Evolutionary conservation across 2,113 vertebrate species (phyloP).

Genomic region (Pomatorhinus ruficollis): DNA sequence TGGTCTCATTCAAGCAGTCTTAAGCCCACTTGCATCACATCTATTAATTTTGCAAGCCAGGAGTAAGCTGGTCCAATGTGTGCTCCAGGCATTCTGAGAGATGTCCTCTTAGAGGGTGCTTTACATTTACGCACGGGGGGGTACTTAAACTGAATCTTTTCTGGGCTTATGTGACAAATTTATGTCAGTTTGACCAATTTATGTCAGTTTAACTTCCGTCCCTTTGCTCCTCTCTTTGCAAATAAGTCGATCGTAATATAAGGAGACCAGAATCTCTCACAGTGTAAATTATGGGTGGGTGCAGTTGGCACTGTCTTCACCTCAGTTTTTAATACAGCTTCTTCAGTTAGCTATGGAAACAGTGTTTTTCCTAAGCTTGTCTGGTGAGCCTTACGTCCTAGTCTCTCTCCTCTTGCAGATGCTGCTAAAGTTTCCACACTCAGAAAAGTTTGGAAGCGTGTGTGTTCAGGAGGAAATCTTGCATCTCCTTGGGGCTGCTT

Average conservation of each 20-base stretch:
- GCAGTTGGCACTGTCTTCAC: not conserved
- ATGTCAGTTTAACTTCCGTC: not conserved
- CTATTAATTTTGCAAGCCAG: not conserved
- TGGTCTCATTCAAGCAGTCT: not conserved
- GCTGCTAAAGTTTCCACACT: slow-evolving; percentile 42
- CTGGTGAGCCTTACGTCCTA: slow-evolving; percentile 12
- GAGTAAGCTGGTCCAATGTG: not conserved
- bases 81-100: not conserved
- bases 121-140: accelerated
- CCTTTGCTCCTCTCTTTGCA: not conserved
- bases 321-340: slow-evolving; percentile 11
- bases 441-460: slow-evolving; percentile 37
- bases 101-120: not conserved
- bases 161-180: not conserved
- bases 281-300: not conserved
- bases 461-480: not conserved
- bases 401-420: not conserved
- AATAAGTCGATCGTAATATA: accelerated
- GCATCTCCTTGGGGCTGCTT: slow-evolving; percentile 47
- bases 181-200: not conserved
- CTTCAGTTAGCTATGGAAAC: slow-evolving; percentile 45
- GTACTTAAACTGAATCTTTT: not conserved
- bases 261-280: not conserved
- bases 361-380: not conserved
- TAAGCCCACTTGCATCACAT: not conserved